Base-by-base conservation (phyloP, 2,888 invertebrate genomes). In the Disparrhopalites patrizii region DNA sequence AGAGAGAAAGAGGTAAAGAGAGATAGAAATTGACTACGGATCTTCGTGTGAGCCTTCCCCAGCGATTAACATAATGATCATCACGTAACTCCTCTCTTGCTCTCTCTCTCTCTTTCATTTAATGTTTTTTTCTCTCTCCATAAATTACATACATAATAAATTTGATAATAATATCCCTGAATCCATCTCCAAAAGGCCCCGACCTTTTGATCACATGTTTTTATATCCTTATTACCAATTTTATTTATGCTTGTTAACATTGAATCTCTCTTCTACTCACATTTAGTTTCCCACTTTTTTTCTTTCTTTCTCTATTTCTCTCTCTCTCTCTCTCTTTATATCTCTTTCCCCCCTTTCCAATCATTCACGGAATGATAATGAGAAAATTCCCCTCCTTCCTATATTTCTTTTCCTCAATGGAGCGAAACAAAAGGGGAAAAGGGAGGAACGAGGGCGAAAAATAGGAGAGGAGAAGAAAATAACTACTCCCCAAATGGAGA, bases 401-500 rank as follows among this genome's bases (percentile, higher is more conserved):
- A 61, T 43, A 18, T 51, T 7, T 36, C 13, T 25, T 38, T 31
- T 38, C 10, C 36, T 57, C 57, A 5, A 25, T n/a, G 4, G 55
- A 36, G 18, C n/a, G 18, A n/a, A 23, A 31, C 33, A 28, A n/a
- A 1, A 28, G 18, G n/a, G n/a, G n/a, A n/a, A n/a, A 28, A 56
- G 33, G 36, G 15, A n/a, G 13, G 33, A 27, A 23, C 23, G 56
- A 31, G 20, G 27, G 20, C 18, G 56, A 33, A 5, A 31, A 33
- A 33, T 31, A 36, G 18, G 38, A 38, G 38, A 38, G 36, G 25
- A 38, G 33, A 50, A n/a, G 33, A 62, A 51, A 52, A 33, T 20
- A 33, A 56, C 62, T 31, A 61, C 23, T 23, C n/a, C n/a, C 54
- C 61, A 61, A 61, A 61, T 61, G 52, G 38, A 61, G 61, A 61